phyloP scores from a whole-genome alignment of 2,113 vertebrate genomes.

The Apistogramma diplotaenia region DNA sequence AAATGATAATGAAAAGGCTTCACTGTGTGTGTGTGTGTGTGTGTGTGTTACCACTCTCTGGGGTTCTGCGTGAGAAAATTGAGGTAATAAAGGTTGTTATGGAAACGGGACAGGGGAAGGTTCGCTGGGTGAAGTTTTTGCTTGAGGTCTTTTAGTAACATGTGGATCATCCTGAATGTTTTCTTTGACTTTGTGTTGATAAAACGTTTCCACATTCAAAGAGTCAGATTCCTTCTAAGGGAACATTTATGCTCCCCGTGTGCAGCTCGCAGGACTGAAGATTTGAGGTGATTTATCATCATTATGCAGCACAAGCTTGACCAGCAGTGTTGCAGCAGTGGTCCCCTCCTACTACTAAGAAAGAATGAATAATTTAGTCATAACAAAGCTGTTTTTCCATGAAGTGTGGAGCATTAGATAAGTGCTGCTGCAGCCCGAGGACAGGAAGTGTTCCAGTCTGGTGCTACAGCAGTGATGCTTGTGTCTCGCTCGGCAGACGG shows the following conservation, averaged over 20 bases:
- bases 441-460: neutral
- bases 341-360: neutral
- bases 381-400: neutral
- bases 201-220: neutral
- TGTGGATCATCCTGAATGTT: neutral
- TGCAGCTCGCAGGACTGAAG: neutral
- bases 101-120: neutral
- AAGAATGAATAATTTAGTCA: neutral
- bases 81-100: slow-evolving; percentile 5
- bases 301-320: neutral
- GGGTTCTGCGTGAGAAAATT: neutral
- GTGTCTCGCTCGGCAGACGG: neutral
- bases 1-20: neutral
- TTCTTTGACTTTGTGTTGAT: neutral
- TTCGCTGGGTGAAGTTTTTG: neutral
- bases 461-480: neutral
- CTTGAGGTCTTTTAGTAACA: neutral
- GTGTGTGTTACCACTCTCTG: neutral
- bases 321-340: neutral
- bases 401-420: neutral
- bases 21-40: fast-evolving
- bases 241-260: neutral
- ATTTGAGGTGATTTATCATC: neutral
- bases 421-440: neutral
- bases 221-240: neutral